A percentile compares a stretch with the other conserved stretches of the same genome.
These are phyloP conservation scores for Zygothrica quintamaculata DNA, from an alignment of 2,888 invertebrate species.

Conservation along the genomic window DNA sequence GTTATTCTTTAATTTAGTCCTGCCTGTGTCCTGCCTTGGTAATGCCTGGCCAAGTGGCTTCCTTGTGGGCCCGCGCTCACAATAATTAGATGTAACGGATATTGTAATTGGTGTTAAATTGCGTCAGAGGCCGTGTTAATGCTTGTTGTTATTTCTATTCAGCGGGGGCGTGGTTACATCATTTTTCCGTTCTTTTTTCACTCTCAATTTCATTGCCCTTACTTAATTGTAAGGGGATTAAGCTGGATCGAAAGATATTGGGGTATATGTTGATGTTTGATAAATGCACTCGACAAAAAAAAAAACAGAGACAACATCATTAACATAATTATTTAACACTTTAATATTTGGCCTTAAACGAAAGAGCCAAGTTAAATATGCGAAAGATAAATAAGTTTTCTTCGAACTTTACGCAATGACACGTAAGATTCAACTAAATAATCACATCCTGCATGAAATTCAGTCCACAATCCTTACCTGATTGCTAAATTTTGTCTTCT, in stretches of 20 bases:
- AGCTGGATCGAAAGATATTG: too few species aligned
- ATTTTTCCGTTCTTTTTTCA: too few species aligned
- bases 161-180: conserved; percentile 13
- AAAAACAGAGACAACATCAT: too few species aligned
- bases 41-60: conserved; percentile 69
- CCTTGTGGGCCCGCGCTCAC: conserved; percentile 60
- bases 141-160: conserved; percentile 58
- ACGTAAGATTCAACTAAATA: conserved; percentile 48
- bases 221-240: too few species aligned
- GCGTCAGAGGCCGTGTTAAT: conserved; percentile 81
- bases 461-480: conserved; percentile 46
- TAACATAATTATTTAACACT: background rate
- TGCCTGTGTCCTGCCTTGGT: conserved; percentile 5
- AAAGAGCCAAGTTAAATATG: too few species aligned
- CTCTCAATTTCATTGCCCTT: conserved; percentile 22
- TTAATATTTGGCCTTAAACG: too few species aligned
- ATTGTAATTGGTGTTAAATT: conserved; percentile 85
- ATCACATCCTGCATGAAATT: conserved; percentile 11
- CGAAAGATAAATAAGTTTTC: background rate
- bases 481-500: too few species aligned
- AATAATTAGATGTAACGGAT: conserved; percentile 85
- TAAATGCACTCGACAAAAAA: too few species aligned
- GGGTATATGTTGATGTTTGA: too few species aligned
- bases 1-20: conserved; percentile 79
- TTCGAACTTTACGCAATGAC: conserved; percentile 44